These are phyloP conservation scores for Antedon mediterranea DNA, from an alignment of 53 echinoderm and acorn worm genomes.

Conservation along the genomic window DNA sequence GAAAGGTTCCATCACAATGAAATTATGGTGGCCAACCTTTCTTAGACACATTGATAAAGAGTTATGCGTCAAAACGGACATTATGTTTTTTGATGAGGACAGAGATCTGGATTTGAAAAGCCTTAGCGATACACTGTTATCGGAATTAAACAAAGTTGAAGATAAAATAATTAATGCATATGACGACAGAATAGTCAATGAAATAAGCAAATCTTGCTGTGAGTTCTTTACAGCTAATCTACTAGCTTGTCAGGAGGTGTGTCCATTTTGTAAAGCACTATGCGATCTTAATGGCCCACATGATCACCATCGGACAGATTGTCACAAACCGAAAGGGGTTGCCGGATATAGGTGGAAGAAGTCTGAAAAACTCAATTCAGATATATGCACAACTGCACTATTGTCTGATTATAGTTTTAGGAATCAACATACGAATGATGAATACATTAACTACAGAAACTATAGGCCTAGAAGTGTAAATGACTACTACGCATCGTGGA, in stretches of 20 bases:
- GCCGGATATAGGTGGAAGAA: too few relatives aligned
- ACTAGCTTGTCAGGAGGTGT: neutral
- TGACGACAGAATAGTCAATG: neutral
- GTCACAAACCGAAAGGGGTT: neutral
- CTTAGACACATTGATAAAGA: neutral
- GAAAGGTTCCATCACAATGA: neutral
- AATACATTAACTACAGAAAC: neutral
- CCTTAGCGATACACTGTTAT: neutral
- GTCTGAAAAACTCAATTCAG: neutral
- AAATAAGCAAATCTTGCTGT: neutral
- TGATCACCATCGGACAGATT: neutral
- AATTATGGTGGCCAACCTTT: neutral
- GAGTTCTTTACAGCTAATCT: neutral
- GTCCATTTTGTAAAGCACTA: neutral
- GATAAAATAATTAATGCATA: neutral
- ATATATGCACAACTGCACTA: neutral
- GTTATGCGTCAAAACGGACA: neutral
- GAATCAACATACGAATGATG: neutral
- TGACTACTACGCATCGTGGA: neutral
- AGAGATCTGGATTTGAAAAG: neutral
- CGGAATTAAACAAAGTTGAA: neutral
- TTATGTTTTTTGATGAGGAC: neutral
- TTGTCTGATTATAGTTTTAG: neutral
- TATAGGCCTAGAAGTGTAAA: neutral
- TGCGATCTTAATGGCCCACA: neutral